Evolutionary conservation across 1,140 invertebrate species (phyloP).

Genomic region (Nasonia vitripennis): DNA sequence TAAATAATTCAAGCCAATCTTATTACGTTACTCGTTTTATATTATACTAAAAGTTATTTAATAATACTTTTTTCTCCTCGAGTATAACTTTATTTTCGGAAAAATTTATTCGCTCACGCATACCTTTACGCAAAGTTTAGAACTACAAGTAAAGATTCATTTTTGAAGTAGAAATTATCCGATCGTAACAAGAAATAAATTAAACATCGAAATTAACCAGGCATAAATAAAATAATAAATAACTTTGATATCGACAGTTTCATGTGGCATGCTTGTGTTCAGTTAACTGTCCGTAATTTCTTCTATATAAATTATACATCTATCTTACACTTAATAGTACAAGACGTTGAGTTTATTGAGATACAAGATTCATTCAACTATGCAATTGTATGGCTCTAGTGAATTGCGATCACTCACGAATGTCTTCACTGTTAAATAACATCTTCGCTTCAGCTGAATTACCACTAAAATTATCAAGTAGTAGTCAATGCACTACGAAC

Average conservation of each 20-base stretch:
- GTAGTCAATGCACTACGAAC: background rate
- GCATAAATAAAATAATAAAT: constrained; percentile 37
- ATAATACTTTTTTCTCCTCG: background rate
- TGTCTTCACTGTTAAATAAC: background rate
- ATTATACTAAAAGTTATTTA: background rate
- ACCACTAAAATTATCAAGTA: too few species aligned
- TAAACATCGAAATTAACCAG: constrained; percentile 15
- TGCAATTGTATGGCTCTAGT: constrained; percentile 31
- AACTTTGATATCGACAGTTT: constrained; percentile 14
- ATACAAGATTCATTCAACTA: constrained; percentile 23
- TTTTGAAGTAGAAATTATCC: background rate
- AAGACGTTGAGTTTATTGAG: constrained; percentile 1
- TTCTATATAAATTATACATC: constrained; percentile 28
- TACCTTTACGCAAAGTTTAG: background rate
- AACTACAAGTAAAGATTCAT: background rate
- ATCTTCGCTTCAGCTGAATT: too few species aligned
- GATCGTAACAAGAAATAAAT: constrained; percentile 18
- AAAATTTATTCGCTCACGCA: background rate
- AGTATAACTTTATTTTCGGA: background rate
- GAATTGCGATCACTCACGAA: background rate
- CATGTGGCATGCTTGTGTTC: background rate
- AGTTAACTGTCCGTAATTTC: constrained; percentile 13
- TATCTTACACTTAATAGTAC: background rate
- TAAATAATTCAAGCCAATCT: background rate
- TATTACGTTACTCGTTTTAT: background rate